Base-by-base conservation (phyloP, 2,797 vertebrate species). In the Protosalanx chinensis region DNA sequence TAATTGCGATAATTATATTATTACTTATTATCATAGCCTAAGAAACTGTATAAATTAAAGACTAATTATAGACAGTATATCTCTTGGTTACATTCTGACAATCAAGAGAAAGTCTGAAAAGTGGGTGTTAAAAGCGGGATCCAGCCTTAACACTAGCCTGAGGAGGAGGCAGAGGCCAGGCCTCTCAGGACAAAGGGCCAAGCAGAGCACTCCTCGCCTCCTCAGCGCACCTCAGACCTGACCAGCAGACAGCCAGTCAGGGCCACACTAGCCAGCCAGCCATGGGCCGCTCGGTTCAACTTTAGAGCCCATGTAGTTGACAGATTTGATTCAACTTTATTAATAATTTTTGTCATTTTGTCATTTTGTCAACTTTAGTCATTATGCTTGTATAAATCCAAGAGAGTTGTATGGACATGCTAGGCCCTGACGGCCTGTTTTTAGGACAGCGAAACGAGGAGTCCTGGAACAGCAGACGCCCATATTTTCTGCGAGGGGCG, bases 361-460 rank as follows among this genome's bases (percentile, higher is more conserved):
- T n/a, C n/a, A n/a, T n/a, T n/a, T n/a, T n/a, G n/a, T n/a, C n/a
- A n/a, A n/a, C n/a, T n/a, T n/a, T n/a, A n/a, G 23, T 27, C 23
- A 27, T 27, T 27, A 27, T 27, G 23, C 23, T 1, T 27, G 23
- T 27, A 27, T 27, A 27, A 27, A 27, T 27, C 23, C 23, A 27
- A 27, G 23, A 27, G 23, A 18, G 51, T 16, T 16, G 51, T 29
- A 51, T 29, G 46, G 23, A 51, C 85, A 88, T 86, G 88, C 82
- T 82, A 85, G 85, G 82, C 85, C 88, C 90, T 88, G 88, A 88
- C 83, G 67, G 88, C 88, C 85, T 86, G 87, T 77, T 83, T 70
- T 72, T 5, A 65, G 75, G 69, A 77, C 64, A 70, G 77, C 81
- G 81, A 87, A 29, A 85, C 85, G 76, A 83, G 80, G 82, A 76